Evolutionary conservation across 2,113 vertebrate species (phyloP).

Genomic region (Perca flavescens): DNA sequence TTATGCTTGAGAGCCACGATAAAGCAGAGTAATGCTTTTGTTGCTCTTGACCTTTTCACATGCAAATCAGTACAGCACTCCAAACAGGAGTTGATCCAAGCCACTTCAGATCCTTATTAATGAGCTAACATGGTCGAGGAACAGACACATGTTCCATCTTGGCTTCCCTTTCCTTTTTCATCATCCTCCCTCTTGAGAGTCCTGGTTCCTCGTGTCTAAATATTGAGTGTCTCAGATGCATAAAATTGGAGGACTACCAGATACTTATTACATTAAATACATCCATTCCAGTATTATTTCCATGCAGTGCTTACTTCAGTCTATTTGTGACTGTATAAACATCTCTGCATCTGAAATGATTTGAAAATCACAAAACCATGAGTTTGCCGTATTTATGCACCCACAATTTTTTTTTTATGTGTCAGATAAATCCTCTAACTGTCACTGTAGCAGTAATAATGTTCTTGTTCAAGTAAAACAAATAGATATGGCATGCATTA

Average conservation of each 20-base stretch:
- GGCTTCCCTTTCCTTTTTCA: slow-evolving; percentile 26
- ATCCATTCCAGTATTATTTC: background rate
- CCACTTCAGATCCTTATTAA: slow-evolving; percentile 40
- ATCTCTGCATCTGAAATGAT: background rate
- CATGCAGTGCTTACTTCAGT: background rate
- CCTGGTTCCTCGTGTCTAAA: background rate
- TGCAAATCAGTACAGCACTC: slow-evolving; percentile 42
- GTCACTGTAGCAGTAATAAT: background rate
- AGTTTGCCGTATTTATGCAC: background rate
- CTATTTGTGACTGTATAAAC: background rate
- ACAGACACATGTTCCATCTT: slow-evolving; percentile 21
- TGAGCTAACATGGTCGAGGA: slow-evolving; percentile 23
- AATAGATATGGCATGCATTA: background rate
- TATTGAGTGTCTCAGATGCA: background rate
- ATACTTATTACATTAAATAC: slow-evolving; percentile 7
- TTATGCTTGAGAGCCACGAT: background rate
- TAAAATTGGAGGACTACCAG: slow-evolving; percentile 4
- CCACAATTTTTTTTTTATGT: background rate
- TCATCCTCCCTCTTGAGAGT: background rate
- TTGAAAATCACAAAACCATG: background rate
- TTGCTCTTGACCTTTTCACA: slow-evolving; percentile 63
- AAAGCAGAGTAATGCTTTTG: slow-evolving; percentile 6
- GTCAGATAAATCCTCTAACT: slow-evolving; percentile 9
- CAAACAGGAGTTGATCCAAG: slow-evolving; percentile 22
- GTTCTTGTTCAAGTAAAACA: background rate